Percentiles rank a stretch among this genome's conserved stretches.
Evolutionary conservation across 1,140 invertebrate genomes (phyloP).

Genomic region (Adelges cooleyi): DNA sequence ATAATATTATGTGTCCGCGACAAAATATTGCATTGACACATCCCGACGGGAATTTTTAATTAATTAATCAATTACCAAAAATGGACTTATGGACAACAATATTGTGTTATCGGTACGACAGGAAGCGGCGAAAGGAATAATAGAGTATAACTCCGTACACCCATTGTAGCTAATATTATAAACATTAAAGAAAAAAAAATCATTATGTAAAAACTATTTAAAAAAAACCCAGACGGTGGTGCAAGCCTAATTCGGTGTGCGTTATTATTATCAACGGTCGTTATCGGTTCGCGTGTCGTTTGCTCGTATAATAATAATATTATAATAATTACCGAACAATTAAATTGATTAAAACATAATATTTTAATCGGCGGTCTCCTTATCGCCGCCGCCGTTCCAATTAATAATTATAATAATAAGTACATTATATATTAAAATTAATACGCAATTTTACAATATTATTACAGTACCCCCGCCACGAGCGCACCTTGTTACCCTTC

Average conservation of each 20-base stretch:
- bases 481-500: not conserved
- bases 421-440: slow-evolving; percentile 23
- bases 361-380: slow-evolving; percentile 11
- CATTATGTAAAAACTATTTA: no score
- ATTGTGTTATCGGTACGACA: no score
- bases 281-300: slow-evolving; percentile 22
- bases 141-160: no score
- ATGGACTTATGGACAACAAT: no score
- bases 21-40: no score
- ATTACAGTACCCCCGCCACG: not conserved
- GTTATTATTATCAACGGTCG: slow-evolving; percentile 16
- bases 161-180: no score
- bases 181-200: no score
- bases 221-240: not conserved
- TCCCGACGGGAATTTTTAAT: no score
- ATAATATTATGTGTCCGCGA: no score
- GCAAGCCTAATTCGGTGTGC: slow-evolving; percentile 24
- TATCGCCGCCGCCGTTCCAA: slow-evolving; percentile 13
- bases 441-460: slow-evolving; percentile 1
- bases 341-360: slow-evolving; percentile 29
- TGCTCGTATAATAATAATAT: slow-evolving; percentile 15
- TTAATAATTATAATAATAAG: slow-evolving; percentile 29
- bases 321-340: slow-evolving; percentile 23
- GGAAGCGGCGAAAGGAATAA: no score
- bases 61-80: no score